Evolutionary conservation across 2,113 vertebrate species (phyloP).

Genomic region (Cyprinodon variegatus): DNA sequence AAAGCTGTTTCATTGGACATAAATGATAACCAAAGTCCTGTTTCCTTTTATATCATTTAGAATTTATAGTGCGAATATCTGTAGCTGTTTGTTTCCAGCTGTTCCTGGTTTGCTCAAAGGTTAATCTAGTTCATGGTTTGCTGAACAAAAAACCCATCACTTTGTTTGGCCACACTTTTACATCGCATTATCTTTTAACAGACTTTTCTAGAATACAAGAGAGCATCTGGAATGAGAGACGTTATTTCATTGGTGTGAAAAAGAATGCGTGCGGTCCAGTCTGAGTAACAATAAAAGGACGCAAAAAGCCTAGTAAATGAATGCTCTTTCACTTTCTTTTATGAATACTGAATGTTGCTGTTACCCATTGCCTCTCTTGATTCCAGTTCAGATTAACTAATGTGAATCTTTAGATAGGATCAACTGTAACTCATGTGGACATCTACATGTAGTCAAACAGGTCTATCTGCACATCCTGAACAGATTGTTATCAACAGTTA

Average conservation of each 20-base stretch:
- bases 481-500: too few relatives aligned
- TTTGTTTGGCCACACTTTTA: background rate
- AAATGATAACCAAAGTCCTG: background rate
- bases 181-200: background rate
- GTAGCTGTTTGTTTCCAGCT: background rate
- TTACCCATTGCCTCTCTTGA: background rate
- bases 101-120: background rate
- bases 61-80: background rate
- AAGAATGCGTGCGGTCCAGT: background rate
- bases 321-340: background rate
- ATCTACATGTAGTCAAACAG: background rate
- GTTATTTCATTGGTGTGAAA: background rate
- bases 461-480: background rate
- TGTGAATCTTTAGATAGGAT: too few relatives aligned
- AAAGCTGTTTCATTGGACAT: background rate
- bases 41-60: too few relatives aligned
- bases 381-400: background rate
- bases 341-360: background rate
- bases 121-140: background rate
- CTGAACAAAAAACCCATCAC: background rate
- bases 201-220: background rate
- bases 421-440: too few relatives aligned
- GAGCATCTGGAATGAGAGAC: background rate
- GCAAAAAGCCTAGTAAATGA: background rate
- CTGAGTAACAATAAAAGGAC: background rate